Percentiles rank a stretch among this genome's conserved stretches.
Conservation (phyloP, 1,140 invertebrate species). For the Marisa cornuarietis region DNA sequence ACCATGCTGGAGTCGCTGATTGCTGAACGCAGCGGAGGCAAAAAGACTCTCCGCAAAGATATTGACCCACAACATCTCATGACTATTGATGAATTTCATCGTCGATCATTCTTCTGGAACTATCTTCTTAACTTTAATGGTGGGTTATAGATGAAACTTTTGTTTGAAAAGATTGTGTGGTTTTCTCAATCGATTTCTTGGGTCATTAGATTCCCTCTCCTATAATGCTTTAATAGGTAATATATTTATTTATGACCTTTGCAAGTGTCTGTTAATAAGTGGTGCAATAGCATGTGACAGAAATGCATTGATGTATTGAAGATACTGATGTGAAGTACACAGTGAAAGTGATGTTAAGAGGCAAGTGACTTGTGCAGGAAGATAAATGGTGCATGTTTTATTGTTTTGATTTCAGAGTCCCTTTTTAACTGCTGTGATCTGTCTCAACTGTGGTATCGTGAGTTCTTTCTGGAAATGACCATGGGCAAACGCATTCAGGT, state of each 20-base stretch:
- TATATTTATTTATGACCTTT: too few species aligned
- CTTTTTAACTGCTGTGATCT: slow-evolving; percentile 96
- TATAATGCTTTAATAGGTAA: too few species aligned
- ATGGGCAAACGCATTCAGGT: slow-evolving; percentile 98
- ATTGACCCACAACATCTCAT: slow-evolving; percentile 91
- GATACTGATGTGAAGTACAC: not conserved
- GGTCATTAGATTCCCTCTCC: too few species aligned
- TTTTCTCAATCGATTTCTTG: too few species aligned
- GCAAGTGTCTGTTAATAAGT: too few species aligned
- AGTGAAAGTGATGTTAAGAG: not conserved
- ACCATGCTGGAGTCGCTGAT: slow-evolving; percentile 99
- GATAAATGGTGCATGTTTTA: not conserved
- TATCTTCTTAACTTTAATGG: slow-evolving; percentile 92
- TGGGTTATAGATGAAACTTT: slow-evolving; percentile 61
- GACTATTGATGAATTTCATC: slow-evolving; percentile 95
- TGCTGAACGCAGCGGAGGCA: slow-evolving; percentile 92
- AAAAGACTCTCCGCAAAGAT: slow-evolving; percentile 93
- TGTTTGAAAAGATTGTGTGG: too few species aligned
- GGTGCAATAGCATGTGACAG: too few species aligned
- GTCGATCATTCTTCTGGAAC: slow-evolving; percentile 96
- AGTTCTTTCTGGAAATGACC: slow-evolving; percentile 99
- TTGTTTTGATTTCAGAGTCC: slow-evolving; percentile 75
- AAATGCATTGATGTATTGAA: too few species aligned
- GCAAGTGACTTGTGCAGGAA: not conserved
- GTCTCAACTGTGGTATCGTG: slow-evolving; percentile 98